Conservation (phyloP, 1,140 invertebrate genomes). For the Drosophila bipectinata region DNA sequence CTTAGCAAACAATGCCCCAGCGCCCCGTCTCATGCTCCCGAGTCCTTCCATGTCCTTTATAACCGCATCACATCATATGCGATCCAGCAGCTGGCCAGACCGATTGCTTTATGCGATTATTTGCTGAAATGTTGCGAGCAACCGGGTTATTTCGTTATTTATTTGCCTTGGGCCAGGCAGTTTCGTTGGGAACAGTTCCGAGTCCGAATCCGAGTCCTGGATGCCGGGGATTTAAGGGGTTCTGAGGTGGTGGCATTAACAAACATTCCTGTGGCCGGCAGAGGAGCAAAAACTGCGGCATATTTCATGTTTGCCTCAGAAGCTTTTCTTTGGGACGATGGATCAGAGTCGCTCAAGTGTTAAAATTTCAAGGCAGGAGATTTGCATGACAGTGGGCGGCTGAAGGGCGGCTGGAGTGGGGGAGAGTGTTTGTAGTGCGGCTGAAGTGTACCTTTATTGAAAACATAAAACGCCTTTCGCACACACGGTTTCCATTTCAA, state of each 20-base stretch:
- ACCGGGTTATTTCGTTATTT: slow-evolving; percentile 65
- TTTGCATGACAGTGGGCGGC: slow-evolving; percentile 58
- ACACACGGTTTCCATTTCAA: slow-evolving; percentile 46
- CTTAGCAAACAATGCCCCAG: slow-evolving; percentile 74
- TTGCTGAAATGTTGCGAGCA: slow-evolving; percentile 74
- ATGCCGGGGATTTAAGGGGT: neutral
- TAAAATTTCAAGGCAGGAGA: slow-evolving; percentile 69
- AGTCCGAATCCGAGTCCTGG: neutral
- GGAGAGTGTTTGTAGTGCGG: slow-evolving; percentile 31
- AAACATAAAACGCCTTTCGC: slow-evolving; percentile 67
- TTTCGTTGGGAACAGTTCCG: slow-evolving; percentile 8
- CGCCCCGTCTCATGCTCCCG: neutral
- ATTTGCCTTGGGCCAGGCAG: slow-evolving; percentile 56
- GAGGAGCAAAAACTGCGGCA: slow-evolving; percentile 53
- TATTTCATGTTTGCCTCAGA: slow-evolving; percentile 77
- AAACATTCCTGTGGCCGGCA: slow-evolving; percentile 68
- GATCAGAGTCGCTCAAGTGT: slow-evolving; percentile 73
- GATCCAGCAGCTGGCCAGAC: slow-evolving; percentile 67
- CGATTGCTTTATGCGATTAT: slow-evolving; percentile 81
- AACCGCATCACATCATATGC: slow-evolving; percentile 58
- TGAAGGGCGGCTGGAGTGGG: too few species aligned
- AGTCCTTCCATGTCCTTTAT: slow-evolving; percentile 1
- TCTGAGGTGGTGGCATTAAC: slow-evolving; percentile 28
- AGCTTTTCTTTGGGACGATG: slow-evolving; percentile 39
- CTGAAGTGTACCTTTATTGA: slow-evolving; percentile 68